Evolutionary conservation across 2,888 invertebrate species (phyloP).

Genomic region (Lasioglossum lativentre): DNA sequence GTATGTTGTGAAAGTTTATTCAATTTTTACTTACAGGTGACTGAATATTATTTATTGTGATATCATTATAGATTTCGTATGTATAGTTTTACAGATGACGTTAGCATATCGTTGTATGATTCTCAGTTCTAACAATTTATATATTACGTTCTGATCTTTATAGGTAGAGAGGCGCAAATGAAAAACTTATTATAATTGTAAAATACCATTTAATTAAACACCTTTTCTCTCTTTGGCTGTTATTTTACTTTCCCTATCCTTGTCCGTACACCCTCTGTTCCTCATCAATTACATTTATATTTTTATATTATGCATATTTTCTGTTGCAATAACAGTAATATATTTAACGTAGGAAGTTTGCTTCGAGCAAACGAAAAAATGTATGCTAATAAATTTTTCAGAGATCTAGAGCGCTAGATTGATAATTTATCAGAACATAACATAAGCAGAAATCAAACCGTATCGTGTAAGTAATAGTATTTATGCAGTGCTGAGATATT

Average conservation of each 20-base stretch:
- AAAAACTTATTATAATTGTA: slow-evolving; percentile 14
- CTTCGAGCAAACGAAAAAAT: too few species aligned
- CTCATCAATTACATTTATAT: neutral
- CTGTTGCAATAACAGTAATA: too few species aligned
- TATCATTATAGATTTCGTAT: slow-evolving; percentile 32
- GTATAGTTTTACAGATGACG: slow-evolving; percentile 29
- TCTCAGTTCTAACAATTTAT: slow-evolving; percentile 26
- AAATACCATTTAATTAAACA: slow-evolving; percentile 34
- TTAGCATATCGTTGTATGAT: slow-evolving; percentile 43
- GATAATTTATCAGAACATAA: too few species aligned
- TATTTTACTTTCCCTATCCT: neutral
- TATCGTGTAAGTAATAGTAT: too few species aligned
- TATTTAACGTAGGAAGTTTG: too few species aligned
- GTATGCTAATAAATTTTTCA: too few species aligned
- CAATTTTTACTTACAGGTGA: slow-evolving; percentile 36
- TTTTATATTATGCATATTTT: too few species aligned
- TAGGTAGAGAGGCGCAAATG: neutral
- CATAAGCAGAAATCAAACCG: too few species aligned
- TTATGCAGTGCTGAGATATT: too few species aligned
- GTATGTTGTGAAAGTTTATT: slow-evolving; percentile 42
- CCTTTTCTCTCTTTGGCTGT: slow-evolving; percentile 5
- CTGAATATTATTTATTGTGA: slow-evolving; percentile 32
- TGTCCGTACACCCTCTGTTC: neutral
- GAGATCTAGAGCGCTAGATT: too few species aligned
- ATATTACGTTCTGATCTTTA: neutral